Conservation (phyloP, 2,888 invertebrate species). For the Drosophila colorata region DNA sequence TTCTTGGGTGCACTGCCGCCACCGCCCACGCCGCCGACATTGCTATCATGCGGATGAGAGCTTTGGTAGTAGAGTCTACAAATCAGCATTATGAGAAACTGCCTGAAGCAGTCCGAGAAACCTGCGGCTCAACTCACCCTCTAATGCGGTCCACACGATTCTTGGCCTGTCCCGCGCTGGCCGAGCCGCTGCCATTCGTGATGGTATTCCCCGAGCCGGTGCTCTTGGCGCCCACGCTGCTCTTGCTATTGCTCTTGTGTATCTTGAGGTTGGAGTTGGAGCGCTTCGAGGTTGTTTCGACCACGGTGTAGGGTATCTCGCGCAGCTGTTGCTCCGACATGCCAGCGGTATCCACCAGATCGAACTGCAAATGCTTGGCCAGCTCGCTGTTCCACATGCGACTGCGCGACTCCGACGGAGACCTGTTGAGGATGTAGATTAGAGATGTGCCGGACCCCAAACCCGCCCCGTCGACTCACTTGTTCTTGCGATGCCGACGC, state of each 20-base stretch:
- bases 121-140: slow-evolving; percentile 81
- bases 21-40: slow-evolving; percentile 57
- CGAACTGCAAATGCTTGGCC: slow-evolving; percentile 94
- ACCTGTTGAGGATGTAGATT: slow-evolving; percentile 84
- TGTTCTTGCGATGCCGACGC: slow-evolving; percentile 87
- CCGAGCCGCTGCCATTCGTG: slow-evolving; percentile 81
- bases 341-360: slow-evolving; percentile 94
- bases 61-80: slow-evolving; percentile 85
- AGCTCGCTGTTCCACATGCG: slow-evolving; percentile 91
- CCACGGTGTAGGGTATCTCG: slow-evolving; percentile 95
- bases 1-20: slow-evolving; percentile 80
- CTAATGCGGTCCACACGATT: slow-evolving; percentile 85
- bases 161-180: slow-evolving; percentile 81
- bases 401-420: slow-evolving; percentile 89
- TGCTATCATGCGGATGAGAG: slow-evolving; percentile 84
- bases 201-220: slow-evolving; percentile 82
- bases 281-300: slow-evolving; percentile 88
- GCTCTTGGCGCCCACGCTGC: slow-evolving; percentile 82
- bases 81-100: slow-evolving; percentile 42
- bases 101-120: slow-evolving; percentile 26
- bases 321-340: slow-evolving; percentile 94
- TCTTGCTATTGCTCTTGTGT: slow-evolving; percentile 85
- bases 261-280: slow-evolving; percentile 84
- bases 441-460: not conserved
- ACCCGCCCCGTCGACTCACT: slow-evolving; percentile 83